These are phyloP conservation scores for Holothuria scabra DNA, from an alignment of 53 echinoderm and acorn worm species.

Conservation along the genomic window DNA sequence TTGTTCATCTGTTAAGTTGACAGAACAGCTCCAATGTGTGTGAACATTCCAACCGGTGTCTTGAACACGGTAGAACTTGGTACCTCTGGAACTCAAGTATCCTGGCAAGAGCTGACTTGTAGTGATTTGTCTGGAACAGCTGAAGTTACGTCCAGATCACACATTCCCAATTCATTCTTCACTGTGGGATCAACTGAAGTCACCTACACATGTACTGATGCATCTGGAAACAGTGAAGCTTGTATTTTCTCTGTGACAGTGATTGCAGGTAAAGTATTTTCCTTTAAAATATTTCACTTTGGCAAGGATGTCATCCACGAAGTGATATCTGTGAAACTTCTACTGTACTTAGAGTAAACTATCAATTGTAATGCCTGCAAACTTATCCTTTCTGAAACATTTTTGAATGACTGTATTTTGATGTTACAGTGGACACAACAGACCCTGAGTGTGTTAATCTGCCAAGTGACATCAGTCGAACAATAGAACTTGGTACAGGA, in stretches of 20 bases:
- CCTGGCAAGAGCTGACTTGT: conserved; percentile 28
- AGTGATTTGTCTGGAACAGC: conserved; percentile 52
- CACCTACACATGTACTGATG: conserved; percentile 59
- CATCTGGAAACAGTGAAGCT: background rate
- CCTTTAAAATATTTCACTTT: too few relatives aligned
- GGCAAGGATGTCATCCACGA: too few relatives aligned
- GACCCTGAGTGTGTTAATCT: too few relatives aligned
- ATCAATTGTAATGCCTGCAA: too few relatives aligned
- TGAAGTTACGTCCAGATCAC: conserved; percentile 30
- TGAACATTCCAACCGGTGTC: conserved; percentile 50
- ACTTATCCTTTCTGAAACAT: too few relatives aligned
- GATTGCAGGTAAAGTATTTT: too few relatives aligned
- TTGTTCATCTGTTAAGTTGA: conserved; percentile 35
- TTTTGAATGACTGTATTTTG: too few relatives aligned
- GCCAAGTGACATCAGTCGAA: too few relatives aligned
- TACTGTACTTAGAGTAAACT: too few relatives aligned
- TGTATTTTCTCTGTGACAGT: too few relatives aligned
- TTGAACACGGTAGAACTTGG: conserved; percentile 29
- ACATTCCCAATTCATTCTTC: conserved; percentile 43
- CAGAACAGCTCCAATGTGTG: conserved; percentile 36
- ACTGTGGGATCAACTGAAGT: conserved; percentile 61
- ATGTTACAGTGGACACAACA: background rate
- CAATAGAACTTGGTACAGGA: too few relatives aligned
- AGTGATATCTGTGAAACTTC: too few relatives aligned
- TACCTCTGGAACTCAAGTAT: conserved; percentile 11